Evolutionary conservation across 2,113 vertebrate species (phyloP), one percentile per base, ranked within the genome.

Genomic region (Triplophysa dalaica): DNA sequence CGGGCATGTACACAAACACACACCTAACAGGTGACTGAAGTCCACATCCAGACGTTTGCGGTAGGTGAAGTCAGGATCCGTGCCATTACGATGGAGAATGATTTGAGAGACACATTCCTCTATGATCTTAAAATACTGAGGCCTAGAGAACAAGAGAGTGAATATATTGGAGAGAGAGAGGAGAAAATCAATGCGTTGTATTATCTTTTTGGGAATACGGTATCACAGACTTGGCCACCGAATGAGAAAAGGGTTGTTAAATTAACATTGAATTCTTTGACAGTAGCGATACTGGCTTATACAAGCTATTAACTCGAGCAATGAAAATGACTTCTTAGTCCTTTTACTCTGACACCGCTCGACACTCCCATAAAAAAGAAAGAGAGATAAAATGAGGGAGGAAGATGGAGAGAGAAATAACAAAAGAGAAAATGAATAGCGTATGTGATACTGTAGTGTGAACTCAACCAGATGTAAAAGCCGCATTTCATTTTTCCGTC

Each of bases 51-150:
- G 91, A 87, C 96, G 95, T 90, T 96, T 98, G 85, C 98, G 94
- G 84, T 98, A 99, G 0, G 93, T 90, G 87, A 99, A 99, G 90
- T 99, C 98, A 41, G 97, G 98, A 81, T 99, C 98, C 29, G 92
- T 94, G 83, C 97, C 98, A 84, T 89, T 95, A 87, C 94, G 95
- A 87, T 99, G 98, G 61, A 99, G 90, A 45, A 99, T 95, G 83
- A 99, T 96, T 89, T 99, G 98, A 81, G 97, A 98, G 24, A 99
- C 90, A 77, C 97, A 98, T 66, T 99, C 97, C 63, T 99, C 97
- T 83, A 99, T 97, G 91, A 99, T 92, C 90, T 95, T 99, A 91
- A 98, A 99, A 90, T 99, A 99, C 78, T 98, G 95, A 38, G 95
- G 93, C 88, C 98, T 99, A 87, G 83, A 80, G 11, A 54, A 70